A percentile compares a stretch with the other conserved stretches of the same genome.
phyloP scores from a whole-genome alignment of 1,140 invertebrate species.

The Zophobas atratus region DNA sequence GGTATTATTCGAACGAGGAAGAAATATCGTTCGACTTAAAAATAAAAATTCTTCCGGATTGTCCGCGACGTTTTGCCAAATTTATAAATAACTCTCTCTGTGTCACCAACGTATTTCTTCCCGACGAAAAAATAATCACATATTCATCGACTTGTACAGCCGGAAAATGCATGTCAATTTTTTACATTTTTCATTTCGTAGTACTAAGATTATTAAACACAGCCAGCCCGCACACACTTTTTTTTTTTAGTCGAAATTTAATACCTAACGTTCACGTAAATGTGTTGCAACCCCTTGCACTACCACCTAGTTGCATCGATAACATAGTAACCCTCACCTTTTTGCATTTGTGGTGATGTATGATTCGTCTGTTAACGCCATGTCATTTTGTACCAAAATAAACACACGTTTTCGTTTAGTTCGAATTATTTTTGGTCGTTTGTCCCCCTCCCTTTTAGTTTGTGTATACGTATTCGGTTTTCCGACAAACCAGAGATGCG shows the following conservation, averaged over 20 bases:
- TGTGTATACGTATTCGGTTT: slow-evolving; percentile 3
- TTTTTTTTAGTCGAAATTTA: slow-evolving; percentile 46
- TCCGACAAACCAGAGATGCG: too few species aligned
- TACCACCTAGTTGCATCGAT: slow-evolving; percentile 30
- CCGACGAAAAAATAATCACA: not conserved
- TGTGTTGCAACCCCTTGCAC: slow-evolving; percentile 22
- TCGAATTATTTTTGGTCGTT: slow-evolving; percentile 17
- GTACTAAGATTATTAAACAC: slow-evolving; percentile 53
- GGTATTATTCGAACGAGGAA: slow-evolving; percentile 74
- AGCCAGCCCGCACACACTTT: slow-evolving; percentile 61
- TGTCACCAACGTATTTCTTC: not conserved
- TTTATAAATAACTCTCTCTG: slow-evolving; percentile 6
- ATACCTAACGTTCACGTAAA: not conserved
- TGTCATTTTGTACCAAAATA: slow-evolving; percentile 2
- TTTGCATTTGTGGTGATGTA: slow-evolving; percentile 32
- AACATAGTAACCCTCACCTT: slow-evolving; percentile 11
- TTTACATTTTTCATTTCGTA: slow-evolving; percentile 12
- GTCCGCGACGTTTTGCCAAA: not conserved
- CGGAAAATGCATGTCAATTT: slow-evolving; percentile 48
- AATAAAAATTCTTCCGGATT: slow-evolving; percentile 31
- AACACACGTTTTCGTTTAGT: slow-evolving; percentile 12
- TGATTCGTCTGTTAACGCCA: slow-evolving; percentile 16
- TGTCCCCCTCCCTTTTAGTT: slow-evolving; percentile 24
- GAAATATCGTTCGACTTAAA: slow-evolving; percentile 53
- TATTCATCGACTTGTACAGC: slow-evolving; percentile 55